These are phyloP conservation scores for Pachyrhynchus sulphureomaculatus DNA, from an alignment of 1,140 invertebrate species.

Conservation along the genomic window DNA sequence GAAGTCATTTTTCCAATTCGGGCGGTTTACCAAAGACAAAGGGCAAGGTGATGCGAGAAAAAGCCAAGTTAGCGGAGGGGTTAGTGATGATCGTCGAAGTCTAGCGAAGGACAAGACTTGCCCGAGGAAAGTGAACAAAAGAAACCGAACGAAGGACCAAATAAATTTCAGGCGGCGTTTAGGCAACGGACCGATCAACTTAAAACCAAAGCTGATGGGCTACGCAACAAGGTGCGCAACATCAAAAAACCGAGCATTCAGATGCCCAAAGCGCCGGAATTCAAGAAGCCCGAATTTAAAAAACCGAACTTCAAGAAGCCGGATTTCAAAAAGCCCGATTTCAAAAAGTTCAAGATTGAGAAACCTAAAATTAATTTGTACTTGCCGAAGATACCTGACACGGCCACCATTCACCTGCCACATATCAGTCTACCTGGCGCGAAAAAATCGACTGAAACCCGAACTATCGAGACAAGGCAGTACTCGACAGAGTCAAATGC, in stretches of 20 bases:
- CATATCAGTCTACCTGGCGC: slow-evolving; percentile 44
- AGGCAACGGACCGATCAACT: slow-evolving; percentile 62
- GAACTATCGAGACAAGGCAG: slow-evolving; percentile 47
- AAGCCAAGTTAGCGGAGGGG: background rate
- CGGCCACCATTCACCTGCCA: slow-evolving; percentile 58
- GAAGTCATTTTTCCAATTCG: slow-evolving; percentile 36
- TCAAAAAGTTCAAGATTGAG: slow-evolving; percentile 53
- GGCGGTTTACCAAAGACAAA: slow-evolving; percentile 9
- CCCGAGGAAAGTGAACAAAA: background rate
- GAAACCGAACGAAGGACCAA: slow-evolving; percentile 30
- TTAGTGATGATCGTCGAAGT: background rate
- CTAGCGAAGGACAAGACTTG: background rate
- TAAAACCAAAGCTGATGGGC: slow-evolving; percentile 50
- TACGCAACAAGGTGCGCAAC: slow-evolving; percentile 54
- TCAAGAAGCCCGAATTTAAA: slow-evolving; percentile 44
- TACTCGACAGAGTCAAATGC: slow-evolving; percentile 54
- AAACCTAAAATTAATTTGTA: slow-evolving; percentile 59
- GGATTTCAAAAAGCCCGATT: slow-evolving; percentile 42
- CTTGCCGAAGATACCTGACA: slow-evolving; percentile 61
- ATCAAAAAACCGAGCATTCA: slow-evolving; percentile 56
- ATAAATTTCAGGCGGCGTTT: slow-evolving; percentile 43
- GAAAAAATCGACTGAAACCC: slow-evolving; percentile 29
- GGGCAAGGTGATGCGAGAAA: background rate
- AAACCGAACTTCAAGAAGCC: slow-evolving; percentile 53
- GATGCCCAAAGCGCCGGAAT: slow-evolving; percentile 42